phyloP scores from a whole-genome alignment of 1,140 invertebrate species.

The Meteorus sp. region DNA sequence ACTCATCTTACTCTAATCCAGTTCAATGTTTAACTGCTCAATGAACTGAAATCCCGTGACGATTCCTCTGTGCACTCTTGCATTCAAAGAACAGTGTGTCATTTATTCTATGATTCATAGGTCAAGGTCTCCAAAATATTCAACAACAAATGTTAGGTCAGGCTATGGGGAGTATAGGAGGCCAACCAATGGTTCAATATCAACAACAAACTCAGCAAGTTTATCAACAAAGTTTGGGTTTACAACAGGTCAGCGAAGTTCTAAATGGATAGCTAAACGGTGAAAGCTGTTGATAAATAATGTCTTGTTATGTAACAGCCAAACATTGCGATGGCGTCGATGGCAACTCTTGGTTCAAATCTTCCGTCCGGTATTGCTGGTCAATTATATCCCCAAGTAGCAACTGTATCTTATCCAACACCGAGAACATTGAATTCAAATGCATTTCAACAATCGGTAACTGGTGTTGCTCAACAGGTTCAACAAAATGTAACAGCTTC shows the following conservation, averaged over 20 bases:
- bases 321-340: constrained; percentile 58
- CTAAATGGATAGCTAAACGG: too few relatives aligned
- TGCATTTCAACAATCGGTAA: constrained; percentile 65
- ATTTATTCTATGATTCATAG: constrained; percentile 34
- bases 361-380: constrained; percentile 59
- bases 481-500: constrained; percentile 56
- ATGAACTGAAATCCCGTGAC: too few relatives aligned
- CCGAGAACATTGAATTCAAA: constrained; percentile 70
- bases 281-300: too few relatives aligned
- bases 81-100: not conserved
- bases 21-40: too few relatives aligned
- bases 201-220: constrained; percentile 64
- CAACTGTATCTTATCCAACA: constrained; percentile 71
- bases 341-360: constrained; percentile 57
- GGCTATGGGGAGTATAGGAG: constrained; percentile 60
- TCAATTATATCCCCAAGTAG: constrained; percentile 64
- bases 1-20: too few relatives aligned
- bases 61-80: too few relatives aligned
- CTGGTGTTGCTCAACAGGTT: constrained; percentile 52
- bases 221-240: constrained; percentile 61
- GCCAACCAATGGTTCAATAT: constrained; percentile 63
- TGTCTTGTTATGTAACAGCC: constrained; percentile 42
- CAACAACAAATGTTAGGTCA: constrained; percentile 64
- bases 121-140: constrained; percentile 59
- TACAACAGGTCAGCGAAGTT: constrained; percentile 60